Percentiles rank a stretch among this genome's conserved stretches.
These are phyloP conservation scores for Noctilio leporinus DNA, from an alignment of 2,113 vertebrate species.

Conservation along the genomic window DNA sequence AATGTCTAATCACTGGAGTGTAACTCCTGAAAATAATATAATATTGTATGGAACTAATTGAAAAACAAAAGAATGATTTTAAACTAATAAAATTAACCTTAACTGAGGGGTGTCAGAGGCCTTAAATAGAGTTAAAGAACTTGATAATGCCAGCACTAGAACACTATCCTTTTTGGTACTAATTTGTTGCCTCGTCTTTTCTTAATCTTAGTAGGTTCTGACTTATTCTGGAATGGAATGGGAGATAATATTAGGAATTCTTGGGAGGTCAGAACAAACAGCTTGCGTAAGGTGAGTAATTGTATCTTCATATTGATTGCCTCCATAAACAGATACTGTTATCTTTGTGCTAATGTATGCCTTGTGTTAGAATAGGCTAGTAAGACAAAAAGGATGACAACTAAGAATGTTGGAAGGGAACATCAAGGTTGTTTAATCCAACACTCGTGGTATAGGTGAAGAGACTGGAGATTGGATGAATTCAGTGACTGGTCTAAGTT, in stretches of 20 bases:
- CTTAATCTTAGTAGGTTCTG: slow-evolving; percentile 80
- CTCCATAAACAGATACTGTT: background rate
- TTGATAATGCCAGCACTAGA: background rate
- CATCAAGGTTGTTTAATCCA: background rate
- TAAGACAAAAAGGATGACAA: background rate
- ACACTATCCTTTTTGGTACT: background rate
- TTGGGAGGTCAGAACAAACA: slow-evolving; percentile 84
- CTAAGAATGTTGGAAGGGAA: background rate
- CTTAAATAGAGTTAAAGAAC: background rate
- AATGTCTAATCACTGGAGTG: background rate
- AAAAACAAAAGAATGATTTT: background rate
- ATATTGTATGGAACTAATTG: background rate
- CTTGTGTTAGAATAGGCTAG: background rate
- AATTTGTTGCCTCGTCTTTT: background rate
- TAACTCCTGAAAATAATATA: background rate
- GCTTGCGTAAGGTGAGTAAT: slow-evolving; percentile 77
- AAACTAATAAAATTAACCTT: background rate
- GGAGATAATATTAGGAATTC: slow-evolving; percentile 78
- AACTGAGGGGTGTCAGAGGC: background rate
- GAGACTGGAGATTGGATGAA: background rate
- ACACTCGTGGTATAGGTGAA: background rate
- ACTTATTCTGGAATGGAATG: slow-evolving; percentile 81
- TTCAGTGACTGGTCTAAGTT: background rate
- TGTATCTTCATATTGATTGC: background rate
- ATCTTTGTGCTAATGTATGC: background rate